Evolutionary conservation across 2,797 vertebrate genomes (phyloP), one percentile per base, ranked within the genome.

Genomic region (Decapterus maruadsi): DNA sequence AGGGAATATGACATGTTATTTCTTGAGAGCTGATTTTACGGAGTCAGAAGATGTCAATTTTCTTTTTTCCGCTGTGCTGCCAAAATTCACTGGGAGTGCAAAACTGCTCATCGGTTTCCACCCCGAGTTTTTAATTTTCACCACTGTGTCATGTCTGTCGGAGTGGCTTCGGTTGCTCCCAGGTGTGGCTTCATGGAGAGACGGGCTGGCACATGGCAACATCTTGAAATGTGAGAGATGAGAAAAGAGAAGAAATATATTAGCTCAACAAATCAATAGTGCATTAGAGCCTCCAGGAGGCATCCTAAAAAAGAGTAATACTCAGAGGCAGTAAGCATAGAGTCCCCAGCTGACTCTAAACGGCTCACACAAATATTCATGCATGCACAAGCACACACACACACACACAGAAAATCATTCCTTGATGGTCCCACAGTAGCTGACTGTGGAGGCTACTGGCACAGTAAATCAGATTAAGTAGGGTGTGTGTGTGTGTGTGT

Each of bases 191-290:
- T 36, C 54, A 11, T 63, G 51, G 68, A 69, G 69, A 84, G 74
- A 78, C 36, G 45, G 68, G 51, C 76, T 16, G 31, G 76, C 73
- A 80, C 11, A 56, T 50, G n/a, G 58, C 65, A 54, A 65, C 45
- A 9, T 81, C 64, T 53, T 9, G 31, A 84, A 73, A 85, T 54
- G 56, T 72, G 77, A 85, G 75, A 70, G 48, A 87, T 69, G 73
- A 79, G 45, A 61, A n/a, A 46, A 46, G 26, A 72, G 70, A 80
- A 57, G 80, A 83, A 93, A 87, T 83, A 72, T 88, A 92, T 93
- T 89, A 89, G 80, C 89, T 84, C 84, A 92, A 92, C 90, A 94
- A 95, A 95, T 94, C 91, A 94, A 91, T 94, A 91, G 80, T 87
- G 89, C 86, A 91, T 91, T 90, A 89, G 65, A 80, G 81, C 75